phyloP scores from a whole-genome alignment of 2,113 vertebrate species.

The Cyprinodon tularosa region DNA sequence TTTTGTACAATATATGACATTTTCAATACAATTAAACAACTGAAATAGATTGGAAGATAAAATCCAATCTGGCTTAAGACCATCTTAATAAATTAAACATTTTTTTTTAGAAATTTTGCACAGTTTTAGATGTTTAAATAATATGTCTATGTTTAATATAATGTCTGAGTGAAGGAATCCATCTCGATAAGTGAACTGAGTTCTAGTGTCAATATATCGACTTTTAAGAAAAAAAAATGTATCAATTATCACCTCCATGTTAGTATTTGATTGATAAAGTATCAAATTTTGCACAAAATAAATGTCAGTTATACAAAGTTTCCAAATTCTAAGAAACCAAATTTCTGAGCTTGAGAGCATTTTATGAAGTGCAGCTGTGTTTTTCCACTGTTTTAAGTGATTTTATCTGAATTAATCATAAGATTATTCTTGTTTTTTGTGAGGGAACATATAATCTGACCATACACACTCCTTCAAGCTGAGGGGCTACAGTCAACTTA shows the following conservation, averaged over 20 bases:
- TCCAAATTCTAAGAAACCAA: neutral
- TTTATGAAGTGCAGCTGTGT: neutral
- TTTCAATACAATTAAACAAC: neutral
- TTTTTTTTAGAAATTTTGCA: conserved; percentile 2
- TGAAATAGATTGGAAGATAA: neutral
- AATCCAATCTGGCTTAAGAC: neutral
- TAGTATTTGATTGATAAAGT: neutral
- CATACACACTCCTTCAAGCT: conserved; percentile 29
- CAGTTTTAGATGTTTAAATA: neutral
- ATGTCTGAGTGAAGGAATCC: conserved; percentile 5
- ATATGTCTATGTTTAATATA: neutral
- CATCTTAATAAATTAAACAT: neutral
- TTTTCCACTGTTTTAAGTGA: neutral
- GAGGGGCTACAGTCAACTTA: neutral
- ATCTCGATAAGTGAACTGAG: conserved; percentile 42
- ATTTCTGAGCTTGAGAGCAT: neutral
- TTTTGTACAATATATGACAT: neutral
- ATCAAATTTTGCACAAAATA: neutral
- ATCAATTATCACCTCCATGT: neutral
- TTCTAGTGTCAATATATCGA: conserved; percentile 23
- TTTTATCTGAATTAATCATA: neutral
- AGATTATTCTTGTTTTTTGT: neutral
- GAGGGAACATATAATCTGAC: neutral
- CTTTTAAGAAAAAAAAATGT: neutral
- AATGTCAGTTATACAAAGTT: neutral